Evolutionary conservation across 2,113 vertebrate species (phyloP).

Genomic region (Gymnarchus niloticus): DNA sequence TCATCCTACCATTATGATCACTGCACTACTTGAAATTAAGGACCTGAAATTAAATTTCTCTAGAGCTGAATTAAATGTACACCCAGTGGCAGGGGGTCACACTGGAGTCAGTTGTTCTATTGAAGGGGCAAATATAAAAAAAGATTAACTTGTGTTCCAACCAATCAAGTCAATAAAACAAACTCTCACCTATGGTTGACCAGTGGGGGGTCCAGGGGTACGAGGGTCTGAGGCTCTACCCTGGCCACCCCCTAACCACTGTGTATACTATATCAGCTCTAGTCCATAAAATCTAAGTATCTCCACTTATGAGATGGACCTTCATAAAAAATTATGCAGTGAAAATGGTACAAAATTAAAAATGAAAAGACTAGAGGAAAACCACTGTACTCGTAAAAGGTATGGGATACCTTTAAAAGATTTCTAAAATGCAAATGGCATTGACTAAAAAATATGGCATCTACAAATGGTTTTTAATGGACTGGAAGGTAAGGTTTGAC

Average conservation of each 20-base stretch:
- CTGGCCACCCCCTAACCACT: too few species aligned
- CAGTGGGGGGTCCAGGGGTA: too few species aligned
- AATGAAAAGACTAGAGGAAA: neutral
- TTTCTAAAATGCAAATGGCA: neutral
- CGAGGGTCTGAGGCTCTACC: too few species aligned
- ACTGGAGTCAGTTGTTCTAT: too few species aligned
- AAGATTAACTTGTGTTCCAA: too few species aligned
- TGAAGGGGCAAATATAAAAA: too few species aligned
- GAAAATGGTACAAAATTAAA: too few species aligned
- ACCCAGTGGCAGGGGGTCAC: too few species aligned
- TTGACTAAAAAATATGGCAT: slow-evolving; percentile 1
- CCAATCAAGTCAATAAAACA: too few species aligned
- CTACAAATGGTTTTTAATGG: slow-evolving; percentile 14
- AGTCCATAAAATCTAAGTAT: neutral
- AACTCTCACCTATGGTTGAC: too few species aligned
- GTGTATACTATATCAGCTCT: too few species aligned
- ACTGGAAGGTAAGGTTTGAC: neutral
- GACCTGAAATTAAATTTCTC: neutral
- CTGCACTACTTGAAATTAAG: neutral
- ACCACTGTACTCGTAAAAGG: neutral
- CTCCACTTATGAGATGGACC: neutral
- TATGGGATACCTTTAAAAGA: neutral
- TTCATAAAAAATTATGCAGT: neutral
- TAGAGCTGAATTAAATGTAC: neutral
- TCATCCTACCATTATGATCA: neutral